Conservation (phyloP, 2,797 vertebrate species). For the Pelodytes ibericus region DNA sequence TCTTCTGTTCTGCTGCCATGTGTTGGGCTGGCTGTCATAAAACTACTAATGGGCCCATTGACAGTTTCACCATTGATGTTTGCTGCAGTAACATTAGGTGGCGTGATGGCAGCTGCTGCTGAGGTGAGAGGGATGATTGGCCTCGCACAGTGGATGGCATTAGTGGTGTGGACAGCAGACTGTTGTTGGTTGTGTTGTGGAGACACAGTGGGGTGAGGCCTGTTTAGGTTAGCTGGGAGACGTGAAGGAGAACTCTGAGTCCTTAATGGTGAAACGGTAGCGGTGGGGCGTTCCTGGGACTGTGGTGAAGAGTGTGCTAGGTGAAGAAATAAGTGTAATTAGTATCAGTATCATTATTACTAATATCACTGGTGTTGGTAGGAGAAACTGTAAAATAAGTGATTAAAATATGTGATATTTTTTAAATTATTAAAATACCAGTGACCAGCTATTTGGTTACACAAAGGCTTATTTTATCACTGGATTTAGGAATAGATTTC, state of each 20-base stretch:
- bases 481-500: too few species aligned
- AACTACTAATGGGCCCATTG: slow-evolving; percentile 65
- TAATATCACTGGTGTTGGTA: too few species aligned
- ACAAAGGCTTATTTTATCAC: too few species aligned
- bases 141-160: slow-evolving; percentile 62
- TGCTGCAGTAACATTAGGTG: slow-evolving; percentile 85
- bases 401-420: too few species aligned
- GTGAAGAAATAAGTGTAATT: background rate
- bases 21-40: slow-evolving; percentile 65
- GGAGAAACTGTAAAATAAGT: too few species aligned
- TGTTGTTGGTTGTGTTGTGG: slow-evolving; percentile 83
- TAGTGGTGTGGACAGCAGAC: slow-evolving; percentile 66
- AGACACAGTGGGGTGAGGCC: slow-evolving; percentile 82
- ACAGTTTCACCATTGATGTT: slow-evolving; percentile 79
- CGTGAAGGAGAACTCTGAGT: slow-evolving; percentile 87
- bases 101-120: slow-evolving; percentile 86
- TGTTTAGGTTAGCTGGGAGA: slow-evolving; percentile 78
- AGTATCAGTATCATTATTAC: too few species aligned
- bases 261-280: slow-evolving; percentile 83
- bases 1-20: slow-evolving; percentile 74
- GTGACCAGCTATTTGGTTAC: too few species aligned
- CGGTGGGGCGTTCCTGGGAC: slow-evolving; percentile 83
- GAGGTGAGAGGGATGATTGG: slow-evolving; percentile 85
- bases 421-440: too few species aligned
- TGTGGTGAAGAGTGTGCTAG: slow-evolving; percentile 71